phyloP scores from a whole-genome alignment of 2,888 invertebrate genomes.

The Germaria angustata region DNA sequence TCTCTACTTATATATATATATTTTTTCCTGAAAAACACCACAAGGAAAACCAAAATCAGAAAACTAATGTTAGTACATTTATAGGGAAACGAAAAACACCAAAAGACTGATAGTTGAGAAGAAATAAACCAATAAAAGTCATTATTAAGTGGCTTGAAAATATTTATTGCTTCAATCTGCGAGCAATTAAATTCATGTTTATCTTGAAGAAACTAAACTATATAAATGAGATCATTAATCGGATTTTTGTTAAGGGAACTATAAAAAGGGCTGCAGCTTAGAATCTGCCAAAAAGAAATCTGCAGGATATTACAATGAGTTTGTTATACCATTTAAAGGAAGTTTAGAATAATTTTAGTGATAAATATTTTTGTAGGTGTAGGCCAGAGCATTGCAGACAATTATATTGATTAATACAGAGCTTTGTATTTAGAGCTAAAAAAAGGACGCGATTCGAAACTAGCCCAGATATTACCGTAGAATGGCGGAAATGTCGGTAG shows the following conservation, averaged over 20 bases:
- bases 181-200: conserved; percentile 30
- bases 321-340: too few species aligned
- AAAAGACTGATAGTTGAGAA: neutral
- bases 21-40: neutral
- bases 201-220: neutral
- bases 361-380: too few species aligned
- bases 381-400: too few species aligned
- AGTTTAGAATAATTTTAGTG: too few species aligned
- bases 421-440: too few species aligned
- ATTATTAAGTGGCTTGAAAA: conserved; percentile 29
- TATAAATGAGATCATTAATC: neutral
- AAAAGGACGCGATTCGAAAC: too few species aligned
- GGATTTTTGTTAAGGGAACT: neutral
- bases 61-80: neutral
- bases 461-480: too few species aligned
- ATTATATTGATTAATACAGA: too few species aligned
- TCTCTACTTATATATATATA: conserved; percentile 13
- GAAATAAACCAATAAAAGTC: conserved; percentile 37
- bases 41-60: neutral
- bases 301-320: too few species aligned
- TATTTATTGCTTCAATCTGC: conserved; percentile 40
- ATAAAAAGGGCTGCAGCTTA: too few species aligned
- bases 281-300: too few species aligned
- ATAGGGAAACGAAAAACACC: neutral
- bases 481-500: too few species aligned